A percentile compares a stretch with the other conserved stretches of the same genome.
These are phyloP conservation scores for Olivierus martensii DNA, from an alignment of 1,140 invertebrate species.

Conservation along the genomic window DNA sequence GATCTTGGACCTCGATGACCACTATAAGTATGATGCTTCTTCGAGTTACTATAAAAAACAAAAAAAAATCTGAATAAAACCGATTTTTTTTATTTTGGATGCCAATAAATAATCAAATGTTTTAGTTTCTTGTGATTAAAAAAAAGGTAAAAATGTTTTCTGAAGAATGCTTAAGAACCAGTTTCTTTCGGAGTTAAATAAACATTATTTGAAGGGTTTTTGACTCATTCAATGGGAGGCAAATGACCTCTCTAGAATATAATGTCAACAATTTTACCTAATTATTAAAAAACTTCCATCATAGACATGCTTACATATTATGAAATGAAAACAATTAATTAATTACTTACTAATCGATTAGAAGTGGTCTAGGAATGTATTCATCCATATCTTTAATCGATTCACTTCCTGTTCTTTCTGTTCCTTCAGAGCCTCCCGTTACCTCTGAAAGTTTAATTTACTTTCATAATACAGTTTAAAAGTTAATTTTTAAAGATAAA, in stretches of 20 bases:
- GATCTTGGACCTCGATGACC: conserved; percentile 1
- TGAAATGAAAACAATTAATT: neutral
- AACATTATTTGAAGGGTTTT: too few relatives aligned
- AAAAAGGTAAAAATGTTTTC: too few relatives aligned
- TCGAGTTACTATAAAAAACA: neutral
- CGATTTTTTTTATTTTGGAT: too few relatives aligned
- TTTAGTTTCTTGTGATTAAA: too few relatives aligned
- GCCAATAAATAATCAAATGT: too few relatives aligned
- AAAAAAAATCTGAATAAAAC: neutral
- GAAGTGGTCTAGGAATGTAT: conserved; percentile 11
- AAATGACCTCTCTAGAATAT: too few relatives aligned
- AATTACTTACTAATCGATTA: conserved; percentile 16
- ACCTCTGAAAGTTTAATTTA: conserved; percentile 6
- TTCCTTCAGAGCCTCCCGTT: conserved; percentile 10
- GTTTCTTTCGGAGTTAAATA: too few relatives aligned
- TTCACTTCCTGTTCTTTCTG: conserved; percentile 9
- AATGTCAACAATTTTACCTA: neutral
- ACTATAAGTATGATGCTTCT: neutral
- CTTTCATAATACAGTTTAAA: neutral
- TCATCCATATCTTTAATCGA: conserved; percentile 15
- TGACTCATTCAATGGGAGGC: too few relatives aligned
- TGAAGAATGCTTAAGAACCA: too few relatives aligned
- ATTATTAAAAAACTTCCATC: neutral
- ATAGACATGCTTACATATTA: neutral
- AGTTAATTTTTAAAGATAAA: neutral